Conservation (phyloP, 1,140 invertebrate species). For the Drosophila parabipectinata region DNA sequence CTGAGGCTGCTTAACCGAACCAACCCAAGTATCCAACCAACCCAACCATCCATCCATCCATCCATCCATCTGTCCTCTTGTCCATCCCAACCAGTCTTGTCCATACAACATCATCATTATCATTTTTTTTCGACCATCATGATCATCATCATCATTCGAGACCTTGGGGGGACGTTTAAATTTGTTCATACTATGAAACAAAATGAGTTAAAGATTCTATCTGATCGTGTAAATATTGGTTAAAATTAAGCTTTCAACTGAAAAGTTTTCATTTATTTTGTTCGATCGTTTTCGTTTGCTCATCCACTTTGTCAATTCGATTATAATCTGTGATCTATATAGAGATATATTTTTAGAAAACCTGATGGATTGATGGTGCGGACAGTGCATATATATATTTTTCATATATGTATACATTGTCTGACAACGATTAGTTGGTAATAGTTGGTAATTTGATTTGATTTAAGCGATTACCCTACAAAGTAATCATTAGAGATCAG, state of each 20-base stretch:
- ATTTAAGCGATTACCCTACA: constrained; percentile 44
- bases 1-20: constrained; percentile 43
- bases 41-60: neutral
- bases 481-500: constrained; percentile 43
- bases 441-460: constrained; percentile 48
- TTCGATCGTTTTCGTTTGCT: neutral
- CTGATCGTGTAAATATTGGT: constrained; percentile 78
- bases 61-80: neutral
- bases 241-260: constrained; percentile 78
- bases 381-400: too few relatives aligned
- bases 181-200: constrained; percentile 74
- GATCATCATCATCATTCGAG: constrained; percentile 39
- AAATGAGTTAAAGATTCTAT: constrained; percentile 75
- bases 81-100: constrained; percentile 1
- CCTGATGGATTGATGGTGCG: constrained; percentile 21
- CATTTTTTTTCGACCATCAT: constrained; percentile 63
- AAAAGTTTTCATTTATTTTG: constrained; percentile 55
- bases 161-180: constrained; percentile 76
- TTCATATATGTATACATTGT: constrained; percentile 7
- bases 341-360: neutral
- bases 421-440: constrained; percentile 49
- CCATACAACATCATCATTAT: constrained; percentile 28
- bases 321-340: constrained; percentile 6
- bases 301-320: constrained; percentile 13
- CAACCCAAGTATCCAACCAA: neutral